phyloP scores from a whole-genome alignment of 2,888 invertebrate species.

The Microctonus aethiopoides region DNA sequence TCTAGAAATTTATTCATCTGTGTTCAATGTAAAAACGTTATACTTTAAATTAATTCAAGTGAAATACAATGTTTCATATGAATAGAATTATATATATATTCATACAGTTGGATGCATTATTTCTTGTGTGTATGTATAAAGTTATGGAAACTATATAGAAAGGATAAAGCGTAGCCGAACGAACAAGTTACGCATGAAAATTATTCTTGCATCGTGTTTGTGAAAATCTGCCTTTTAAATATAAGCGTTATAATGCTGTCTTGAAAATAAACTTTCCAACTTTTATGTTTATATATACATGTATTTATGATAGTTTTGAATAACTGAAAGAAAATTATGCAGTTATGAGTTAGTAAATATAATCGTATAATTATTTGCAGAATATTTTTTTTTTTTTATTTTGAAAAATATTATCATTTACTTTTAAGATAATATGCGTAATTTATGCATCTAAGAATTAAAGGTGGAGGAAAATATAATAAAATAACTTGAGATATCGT shows the following conservation, averaged over 20 bases:
- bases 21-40: background rate
- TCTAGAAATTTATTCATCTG: background rate
- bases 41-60: background rate
- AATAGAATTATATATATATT: conserved; percentile 20
- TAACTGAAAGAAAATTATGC: background rate
- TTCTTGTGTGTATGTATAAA: conserved; percentile 20
- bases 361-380: no score
- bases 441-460: background rate
- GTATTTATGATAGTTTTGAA: conserved; percentile 36
- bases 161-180: conserved; percentile 19
- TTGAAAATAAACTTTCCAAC: conserved; percentile 22
- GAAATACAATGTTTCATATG: background rate
- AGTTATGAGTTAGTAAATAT: no score
- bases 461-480: background rate
- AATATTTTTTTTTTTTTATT: no score
- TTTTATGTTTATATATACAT: conserved; percentile 44
- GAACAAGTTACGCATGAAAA: conserved; percentile 34
- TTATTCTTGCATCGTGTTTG: conserved; percentile 47
- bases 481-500: background rate
- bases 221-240: conserved; percentile 51
- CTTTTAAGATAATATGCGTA: background rate
- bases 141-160: background rate
- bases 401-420: background rate
- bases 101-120: conserved; percentile 6
- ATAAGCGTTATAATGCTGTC: conserved; percentile 38